Base-by-base conservation (phyloP, 1,140 invertebrate species). In the Drusus annulatus region DNA sequence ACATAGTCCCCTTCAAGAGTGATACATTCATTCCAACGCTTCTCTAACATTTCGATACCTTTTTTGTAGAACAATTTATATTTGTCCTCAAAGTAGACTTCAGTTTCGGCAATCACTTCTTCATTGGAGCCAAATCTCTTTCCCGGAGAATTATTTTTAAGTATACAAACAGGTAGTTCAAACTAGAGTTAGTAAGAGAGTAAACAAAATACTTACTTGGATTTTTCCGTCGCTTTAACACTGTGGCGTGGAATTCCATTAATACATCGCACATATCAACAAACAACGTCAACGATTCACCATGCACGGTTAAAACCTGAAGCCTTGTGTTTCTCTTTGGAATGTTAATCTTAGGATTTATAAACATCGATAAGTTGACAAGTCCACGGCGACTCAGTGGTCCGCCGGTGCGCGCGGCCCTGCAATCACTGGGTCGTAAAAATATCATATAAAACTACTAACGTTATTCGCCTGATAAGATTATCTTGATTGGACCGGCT, bases 351-450 rank as follows among this genome's bases (percentile, higher is more conserved):
- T 54, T 16, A 36, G 31, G 31, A 36, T 36, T 36, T 36, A 36
- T 36, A 36, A 36, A 36, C 31, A 36, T 54, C 52, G 54, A 58
- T 58, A 58, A 19, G 54, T 58, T 58, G 21, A 58, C 54, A 58
- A 21, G 54, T 58, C 54, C 54, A 1, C 17, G n/a, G 54, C 54
- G 54, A 58, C 54, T 36, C 8, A 36, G 54, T 21, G 54, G 60
- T 63, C 60, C 60, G 60, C 25, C 60, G 21, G 60, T 25, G 15
- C 15, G 19, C 21, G 60, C 60, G 60, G 25, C 60, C 15, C 23
- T 63, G 25, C 60, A 63, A 63, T 63, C 60, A 63, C 60, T 63
- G 60, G 23, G 7, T 63, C 60, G 60, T 63, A 63, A 63, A 63
- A 63, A 58, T 25, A 63, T 63, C 60, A 28, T 25, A 63, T 63